These are phyloP conservation scores for Oryzias woworae DNA, from an alignment of 2,113 vertebrate species.

Conservation along the genomic window DNA sequence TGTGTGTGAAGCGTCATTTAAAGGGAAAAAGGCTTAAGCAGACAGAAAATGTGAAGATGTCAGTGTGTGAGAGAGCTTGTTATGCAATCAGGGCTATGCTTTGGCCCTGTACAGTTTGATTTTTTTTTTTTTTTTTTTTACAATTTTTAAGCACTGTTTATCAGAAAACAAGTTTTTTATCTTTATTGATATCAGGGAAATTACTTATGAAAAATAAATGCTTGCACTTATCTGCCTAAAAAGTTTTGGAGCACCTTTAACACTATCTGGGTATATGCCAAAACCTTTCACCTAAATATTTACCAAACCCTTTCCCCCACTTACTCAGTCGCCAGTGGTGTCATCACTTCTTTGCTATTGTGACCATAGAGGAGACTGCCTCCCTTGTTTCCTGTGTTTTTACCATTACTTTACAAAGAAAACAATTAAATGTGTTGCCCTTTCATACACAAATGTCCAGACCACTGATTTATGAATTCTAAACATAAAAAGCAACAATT, in stretches of 20 bases:
- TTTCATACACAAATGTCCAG: constrained; percentile 17
- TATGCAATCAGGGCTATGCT: no score
- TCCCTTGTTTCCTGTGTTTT: constrained; percentile 28
- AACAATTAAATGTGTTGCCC: background rate
- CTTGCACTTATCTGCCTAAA: constrained; percentile 7
- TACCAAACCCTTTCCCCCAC: constrained; percentile 63
- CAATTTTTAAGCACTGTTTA: background rate
- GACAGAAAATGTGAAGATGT: no score
- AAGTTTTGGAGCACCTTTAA: constrained; percentile 30
- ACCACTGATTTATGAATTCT: no score
- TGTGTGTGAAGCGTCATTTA: no score
- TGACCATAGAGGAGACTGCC: constrained; percentile 10
- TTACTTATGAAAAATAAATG: constrained; percentile 21
- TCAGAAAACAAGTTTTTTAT: background rate
- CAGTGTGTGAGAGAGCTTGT: no score
- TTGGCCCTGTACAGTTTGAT: no score
- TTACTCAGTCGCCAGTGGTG: constrained; percentile 19
- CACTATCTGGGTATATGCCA: constrained; percentile 38
- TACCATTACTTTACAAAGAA: constrained; percentile 26
- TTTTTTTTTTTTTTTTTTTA: no score
- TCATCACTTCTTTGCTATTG: constrained; percentile 15
- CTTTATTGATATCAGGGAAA: background rate
- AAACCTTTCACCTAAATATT: constrained; percentile 41
- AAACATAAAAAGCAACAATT: no score
- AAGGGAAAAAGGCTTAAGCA: no score